Evolutionary conservation across 2,113 vertebrate genomes (phyloP), one percentile per base, ranked within the genome.

Genomic region (Equus przewalskii): DNA sequence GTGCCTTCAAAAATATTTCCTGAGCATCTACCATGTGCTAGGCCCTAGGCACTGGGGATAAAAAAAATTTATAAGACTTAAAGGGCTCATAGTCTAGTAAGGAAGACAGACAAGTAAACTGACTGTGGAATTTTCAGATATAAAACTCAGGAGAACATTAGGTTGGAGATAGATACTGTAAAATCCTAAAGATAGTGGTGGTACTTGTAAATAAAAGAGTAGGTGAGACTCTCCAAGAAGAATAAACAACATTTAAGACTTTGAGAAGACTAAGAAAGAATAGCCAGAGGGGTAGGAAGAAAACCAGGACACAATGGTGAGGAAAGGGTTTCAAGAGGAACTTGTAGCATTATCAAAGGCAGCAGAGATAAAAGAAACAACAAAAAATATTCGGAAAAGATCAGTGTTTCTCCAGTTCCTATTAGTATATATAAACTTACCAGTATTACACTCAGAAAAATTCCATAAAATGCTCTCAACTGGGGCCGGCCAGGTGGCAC

Each of bases 181-280:
- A 87, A 91, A 72, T 54, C 16, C 30, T 70, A 64, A 49, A 81
- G n/a, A 95, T 41, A 86, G 14, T 70, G 10, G 46, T 51, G 12
- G 24, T 33, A 36, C 3, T 44, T 93, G 33, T 86, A 93, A 9
- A 72, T 46, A 64, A 69, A 62, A 22, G 36, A 84, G 24, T 36
- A 60, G 28, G 10, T 79, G 22, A 72, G 2, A 15, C 33, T 86
- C 7, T 72, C 64, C 44, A 73, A 36, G 76, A 87, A 93, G 5
- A 87, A 75, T 78, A 78, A 67, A 5, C 30, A 88, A n/a, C 26
- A 33, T 62, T 87, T 91, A 75, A 85, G 12, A 91, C 22, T 67
- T 87, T 51, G 70, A 83, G 49, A 89, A 85, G 76, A 51, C 26
- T 62, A 41, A 92, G 12, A 84, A 94, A 72, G 19, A 82, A 87